Evolutionary conservation across 1,140 invertebrate genomes (phyloP).

Genomic region (Tetragnatha versicolor): DNA sequence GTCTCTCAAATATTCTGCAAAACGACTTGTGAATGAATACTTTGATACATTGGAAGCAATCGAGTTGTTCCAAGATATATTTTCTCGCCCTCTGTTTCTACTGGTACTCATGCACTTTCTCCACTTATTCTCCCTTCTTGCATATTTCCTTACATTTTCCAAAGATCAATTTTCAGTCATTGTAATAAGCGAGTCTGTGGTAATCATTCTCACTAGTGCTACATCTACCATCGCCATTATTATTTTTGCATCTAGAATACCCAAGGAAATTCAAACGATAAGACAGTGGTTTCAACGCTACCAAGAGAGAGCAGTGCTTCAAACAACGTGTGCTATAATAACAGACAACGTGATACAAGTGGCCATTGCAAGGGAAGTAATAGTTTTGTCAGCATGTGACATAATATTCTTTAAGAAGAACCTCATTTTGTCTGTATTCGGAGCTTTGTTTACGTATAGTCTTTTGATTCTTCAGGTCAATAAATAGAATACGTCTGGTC

Average conservation of each 20-base stretch:
- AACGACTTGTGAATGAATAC: background rate
- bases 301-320: background rate
- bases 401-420: conserved; percentile 4
- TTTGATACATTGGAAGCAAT: background rate
- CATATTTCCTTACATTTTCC: background rate
- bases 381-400: conserved; percentile 1
- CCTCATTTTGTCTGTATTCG: conserved; percentile 24
- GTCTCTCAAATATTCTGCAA: background rate
- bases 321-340: background rate
- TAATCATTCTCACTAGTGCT: background rate
- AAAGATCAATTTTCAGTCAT: conserved; percentile 1
- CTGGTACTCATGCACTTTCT: conserved; percentile 16
- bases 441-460: conserved; percentile 28
- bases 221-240: conserved; percentile 8
- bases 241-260: conserved; percentile 10
- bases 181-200: background rate
- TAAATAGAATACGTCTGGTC: too few species aligned
- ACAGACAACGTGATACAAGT: background rate
- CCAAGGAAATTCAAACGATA: background rate
- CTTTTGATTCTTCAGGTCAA: conserved; percentile 25
- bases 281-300: background rate
- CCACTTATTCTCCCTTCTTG: conserved; percentile 23
- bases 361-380: background rate
- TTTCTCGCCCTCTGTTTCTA: conserved; percentile 12
- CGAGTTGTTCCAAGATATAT: background rate